Percentiles rank a stretch among this genome's conserved stretches.
phyloP scores from a whole-genome alignment of 2,797 vertebrate genomes.

The Mormyrops boulengeri region DNA sequence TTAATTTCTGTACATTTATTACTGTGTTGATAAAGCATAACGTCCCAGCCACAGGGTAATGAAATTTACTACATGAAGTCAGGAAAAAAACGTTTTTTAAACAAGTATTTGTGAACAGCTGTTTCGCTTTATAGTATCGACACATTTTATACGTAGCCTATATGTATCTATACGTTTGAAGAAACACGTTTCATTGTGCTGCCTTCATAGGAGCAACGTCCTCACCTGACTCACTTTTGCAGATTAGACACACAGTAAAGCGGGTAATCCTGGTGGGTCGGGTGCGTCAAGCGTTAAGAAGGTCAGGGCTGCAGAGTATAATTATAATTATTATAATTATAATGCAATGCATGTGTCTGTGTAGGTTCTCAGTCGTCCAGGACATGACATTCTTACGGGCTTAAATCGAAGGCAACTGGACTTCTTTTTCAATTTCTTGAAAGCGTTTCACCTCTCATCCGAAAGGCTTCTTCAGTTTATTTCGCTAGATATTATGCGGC shows the following conservation, averaged over 20 bases:
- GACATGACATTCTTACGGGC: not conserved
- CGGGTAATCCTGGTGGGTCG: not conserved
- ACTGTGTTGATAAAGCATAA: not conserved
- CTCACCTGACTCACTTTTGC: not conserved
- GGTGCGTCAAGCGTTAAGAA: slow-evolving; percentile 15
- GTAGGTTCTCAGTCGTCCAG: not conserved
- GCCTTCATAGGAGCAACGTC: not conserved
- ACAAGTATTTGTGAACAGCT: not conserved
- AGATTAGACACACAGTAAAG: not conserved
- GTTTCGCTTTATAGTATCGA: not conserved
- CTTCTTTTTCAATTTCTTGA: not conserved
- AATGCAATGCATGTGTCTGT: not conserved
- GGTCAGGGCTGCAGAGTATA: not conserved
- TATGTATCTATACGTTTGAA: not conserved
- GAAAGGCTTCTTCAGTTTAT: not conserved
- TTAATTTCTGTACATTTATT: not conserved
- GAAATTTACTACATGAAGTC: not conserved
- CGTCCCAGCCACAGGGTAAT: not conserved
- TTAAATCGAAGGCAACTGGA: not conserved
- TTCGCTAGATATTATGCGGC: not conserved
- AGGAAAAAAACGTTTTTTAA: not conserved
- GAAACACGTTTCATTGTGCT: not conserved
- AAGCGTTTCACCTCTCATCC: not conserved
- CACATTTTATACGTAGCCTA: not conserved
- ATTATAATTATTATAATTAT: not conserved